Percentiles rank a stretch among this genome's conserved stretches.
Evolutionary conservation across 2,888 invertebrate species (phyloP).

Genomic region (Globia sparganii): DNA sequence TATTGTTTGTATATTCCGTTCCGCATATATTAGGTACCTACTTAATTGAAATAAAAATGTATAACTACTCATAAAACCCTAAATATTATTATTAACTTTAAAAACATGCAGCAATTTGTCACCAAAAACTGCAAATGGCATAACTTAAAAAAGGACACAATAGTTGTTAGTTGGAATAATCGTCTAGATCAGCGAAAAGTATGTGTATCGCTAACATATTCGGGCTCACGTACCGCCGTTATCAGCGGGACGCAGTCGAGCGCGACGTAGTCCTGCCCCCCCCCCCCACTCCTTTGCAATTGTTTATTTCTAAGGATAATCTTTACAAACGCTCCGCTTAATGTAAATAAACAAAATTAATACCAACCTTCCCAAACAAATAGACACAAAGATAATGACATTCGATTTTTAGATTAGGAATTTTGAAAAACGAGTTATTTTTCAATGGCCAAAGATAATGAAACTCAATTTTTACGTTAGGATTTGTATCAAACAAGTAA

Average conservation of each 20-base stretch:
- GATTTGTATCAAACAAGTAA: conserved; percentile 6
- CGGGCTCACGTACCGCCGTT: conserved; percentile 80
- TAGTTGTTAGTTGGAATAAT: conserved; percentile 63
- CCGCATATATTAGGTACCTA: background rate
- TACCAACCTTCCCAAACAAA: conserved; percentile 56
- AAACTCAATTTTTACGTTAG: conserved; percentile 38
- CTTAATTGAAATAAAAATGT: background rate
- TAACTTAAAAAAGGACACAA: conserved; percentile 34
- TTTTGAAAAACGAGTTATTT: background rate
- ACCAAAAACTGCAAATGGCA: background rate
- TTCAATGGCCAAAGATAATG: conserved; percentile 6
- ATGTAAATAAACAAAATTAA: conserved; percentile 68
- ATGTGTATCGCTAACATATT: conserved; percentile 83
- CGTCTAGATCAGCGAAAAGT: conserved; percentile 76
- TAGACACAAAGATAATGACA: conserved; percentile 41
- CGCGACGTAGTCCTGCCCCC: conserved; percentile 54
- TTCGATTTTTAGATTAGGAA: conserved; percentile 42
- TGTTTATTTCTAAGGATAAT: conserved; percentile 85
- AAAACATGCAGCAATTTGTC: background rate
- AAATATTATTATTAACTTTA: rapidly evolving
- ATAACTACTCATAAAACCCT: background rate
- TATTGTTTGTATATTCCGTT: background rate
- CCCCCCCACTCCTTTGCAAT: conserved; percentile 71
- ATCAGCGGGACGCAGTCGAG: conserved; percentile 77
- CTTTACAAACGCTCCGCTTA: conserved; percentile 75